Conservation (phyloP, 2,113 vertebrate species). For the Australoheros scitulus region DNA sequence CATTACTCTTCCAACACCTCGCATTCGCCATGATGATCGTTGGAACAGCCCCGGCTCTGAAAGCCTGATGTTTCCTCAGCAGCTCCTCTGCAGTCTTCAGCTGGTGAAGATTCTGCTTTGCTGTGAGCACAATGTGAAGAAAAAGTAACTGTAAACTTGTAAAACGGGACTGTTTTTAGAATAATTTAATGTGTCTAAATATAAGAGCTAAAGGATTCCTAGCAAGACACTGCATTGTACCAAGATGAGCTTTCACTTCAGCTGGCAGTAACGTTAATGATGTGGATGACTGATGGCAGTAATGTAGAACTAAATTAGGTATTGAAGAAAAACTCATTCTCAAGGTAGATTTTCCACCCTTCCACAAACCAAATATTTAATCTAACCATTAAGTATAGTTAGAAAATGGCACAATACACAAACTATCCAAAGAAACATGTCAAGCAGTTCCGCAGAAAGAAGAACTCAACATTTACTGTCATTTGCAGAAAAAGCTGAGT, state of each 20-base stretch:
- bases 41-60: background rate
- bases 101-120: background rate
- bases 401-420: background rate
- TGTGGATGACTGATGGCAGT: background rate
- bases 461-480: background rate
- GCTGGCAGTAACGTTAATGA: background rate
- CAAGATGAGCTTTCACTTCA: background rate
- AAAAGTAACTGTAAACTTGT: background rate
- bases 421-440: background rate
- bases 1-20: background rate
- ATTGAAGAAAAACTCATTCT: background rate
- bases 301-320: background rate
- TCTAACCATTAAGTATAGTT: background rate
- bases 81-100: background rate
- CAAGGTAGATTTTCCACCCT: background rate
- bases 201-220: background rate
- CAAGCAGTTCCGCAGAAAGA: background rate
- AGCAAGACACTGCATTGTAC: background rate
- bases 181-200: no score
- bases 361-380: background rate
- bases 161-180: background rate
- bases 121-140: background rate
- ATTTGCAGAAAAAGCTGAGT: slow-evolving; percentile 6
- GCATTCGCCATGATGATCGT: background rate
- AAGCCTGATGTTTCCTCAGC: slow-evolving; percentile 1